Base-by-base conservation (phyloP, 2,888 invertebrate genomes). In the Hoplodrina blanda region DNA sequence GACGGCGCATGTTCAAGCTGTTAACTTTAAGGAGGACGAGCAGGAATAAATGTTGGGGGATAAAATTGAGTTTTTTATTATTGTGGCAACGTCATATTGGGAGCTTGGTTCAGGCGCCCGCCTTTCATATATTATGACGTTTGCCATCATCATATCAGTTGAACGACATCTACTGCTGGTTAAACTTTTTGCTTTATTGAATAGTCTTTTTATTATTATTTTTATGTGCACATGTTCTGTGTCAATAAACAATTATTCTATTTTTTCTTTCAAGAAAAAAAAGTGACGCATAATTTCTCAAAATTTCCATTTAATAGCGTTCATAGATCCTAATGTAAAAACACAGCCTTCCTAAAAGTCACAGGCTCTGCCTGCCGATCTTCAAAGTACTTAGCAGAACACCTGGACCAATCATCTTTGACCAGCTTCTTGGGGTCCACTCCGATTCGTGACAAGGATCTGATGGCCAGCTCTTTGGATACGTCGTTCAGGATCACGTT, bases 1-100 rank as follows among this genome's bases (percentile, higher is more conserved):
- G 96, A 93, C 93, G 0, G 96, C 95, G 0, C 91, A 94, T 63
- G 88, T 95, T 0, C 85, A 93, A 5, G 91, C 93, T 7, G 87
- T 89, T 25, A 82, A 86, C 56, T 60, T 73, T 8, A 70, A 66
- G 44, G 77, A 76, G 4, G 49, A 65, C 13, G 50, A 62, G 0
- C 10, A 57, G 33, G n/a, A 75, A 52, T 69, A 73, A 69, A 73
- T 56, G 4, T 64, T 54, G 25, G 17, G 30, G 49, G 17, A 15
- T 46, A 46, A 25, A 46, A 46, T 41, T 41, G 13, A 17, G 15
- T 46, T 17, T 46, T 15, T 44, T 44, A 44, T 44, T 44, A 44
- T 8, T 37, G 25, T 25, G 25, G 25, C 25, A 2, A 25, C 25
- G 25, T 25, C 25, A 25, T 25, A 2, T 25, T 25, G 2, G 25